Evolutionary conservation across 2,113 vertebrate genomes (phyloP).

Genomic region (Atherinomorus stipes): DNA sequence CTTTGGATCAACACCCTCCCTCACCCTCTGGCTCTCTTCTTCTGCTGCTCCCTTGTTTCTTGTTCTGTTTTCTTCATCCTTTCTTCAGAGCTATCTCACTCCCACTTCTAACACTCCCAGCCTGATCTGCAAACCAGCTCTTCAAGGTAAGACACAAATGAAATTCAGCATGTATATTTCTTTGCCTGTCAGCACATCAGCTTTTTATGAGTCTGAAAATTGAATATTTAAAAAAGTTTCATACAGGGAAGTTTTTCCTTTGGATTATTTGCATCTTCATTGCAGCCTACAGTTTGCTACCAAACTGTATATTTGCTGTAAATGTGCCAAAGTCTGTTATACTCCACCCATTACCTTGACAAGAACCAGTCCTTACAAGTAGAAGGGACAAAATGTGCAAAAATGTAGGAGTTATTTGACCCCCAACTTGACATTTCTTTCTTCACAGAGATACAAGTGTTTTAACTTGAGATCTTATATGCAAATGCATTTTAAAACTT

Average conservation of each 20-base stretch:
- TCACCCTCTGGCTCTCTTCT: background rate
- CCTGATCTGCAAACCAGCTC: slow-evolving; percentile 23
- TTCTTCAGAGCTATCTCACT: background rate
- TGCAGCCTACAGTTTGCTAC: background rate
- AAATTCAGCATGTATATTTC: background rate
- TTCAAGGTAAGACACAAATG: slow-evolving; percentile 66
- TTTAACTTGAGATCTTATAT: background rate
- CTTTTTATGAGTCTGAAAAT: background rate
- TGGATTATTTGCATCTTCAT: too few relatives aligned
- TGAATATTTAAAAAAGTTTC: background rate
- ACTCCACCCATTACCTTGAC: background rate
- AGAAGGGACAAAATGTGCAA: background rate
- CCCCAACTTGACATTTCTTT: background rate
- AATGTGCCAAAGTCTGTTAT: background rate
- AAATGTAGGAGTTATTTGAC: background rate
- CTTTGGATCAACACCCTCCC: slow-evolving; percentile 30
- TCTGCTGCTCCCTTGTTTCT: background rate
- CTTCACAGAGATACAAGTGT: background rate
- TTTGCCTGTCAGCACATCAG: background rate
- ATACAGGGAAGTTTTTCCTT: background rate
- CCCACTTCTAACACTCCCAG: slow-evolving; percentile 9
- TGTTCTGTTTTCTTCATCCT: slow-evolving; percentile 20
- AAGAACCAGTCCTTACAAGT: slow-evolving; percentile 51
- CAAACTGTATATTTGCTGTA: too few relatives aligned
- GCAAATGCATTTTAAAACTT: background rate